These are phyloP conservation scores for Aythya baeri DNA, from an alignment of 2,113 vertebrate genomes.

Conservation along the genomic window DNA sequence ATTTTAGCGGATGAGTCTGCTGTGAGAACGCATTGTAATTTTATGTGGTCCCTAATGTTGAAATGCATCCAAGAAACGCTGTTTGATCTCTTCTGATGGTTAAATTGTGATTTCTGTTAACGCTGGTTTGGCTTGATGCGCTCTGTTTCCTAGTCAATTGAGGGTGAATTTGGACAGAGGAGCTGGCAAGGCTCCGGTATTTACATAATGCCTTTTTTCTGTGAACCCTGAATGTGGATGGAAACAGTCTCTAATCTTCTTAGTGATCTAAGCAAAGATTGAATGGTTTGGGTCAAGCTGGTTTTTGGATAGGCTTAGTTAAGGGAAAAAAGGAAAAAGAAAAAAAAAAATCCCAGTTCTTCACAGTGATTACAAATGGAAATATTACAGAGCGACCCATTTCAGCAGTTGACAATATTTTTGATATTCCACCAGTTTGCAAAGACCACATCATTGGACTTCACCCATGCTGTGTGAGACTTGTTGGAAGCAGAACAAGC, in stretches of 20 bases:
- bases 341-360: neutral
- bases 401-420: neutral
- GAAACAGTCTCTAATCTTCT: slow-evolving; percentile 66
- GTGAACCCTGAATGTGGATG: slow-evolving; percentile 56
- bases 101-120: slow-evolving; percentile 40
- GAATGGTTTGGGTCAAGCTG: slow-evolving; percentile 58
- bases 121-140: slow-evolving; percentile 2
- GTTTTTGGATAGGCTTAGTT: slow-evolving; percentile 12
- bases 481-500: slow-evolving; percentile 28
- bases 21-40: slow-evolving; percentile 5
- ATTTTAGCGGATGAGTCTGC: neutral
- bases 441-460: slow-evolving; percentile 12
- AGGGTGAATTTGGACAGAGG: slow-evolving; percentile 34
- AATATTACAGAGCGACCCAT: neutral
- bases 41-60: neutral
- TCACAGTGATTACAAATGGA: neutral
- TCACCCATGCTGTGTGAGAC: neutral
- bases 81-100: slow-evolving; percentile 36
- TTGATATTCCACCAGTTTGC: neutral
- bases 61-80: slow-evolving; percentile 20
- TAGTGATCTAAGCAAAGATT: slow-evolving; percentile 57
- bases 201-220: slow-evolving; percentile 60
- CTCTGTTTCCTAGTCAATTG: slow-evolving; percentile 36
- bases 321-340: neutral
- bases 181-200: slow-evolving; percentile 51